Conservation (phyloP, 2,888 invertebrate genomes). For the Pecten maximus region DNA sequence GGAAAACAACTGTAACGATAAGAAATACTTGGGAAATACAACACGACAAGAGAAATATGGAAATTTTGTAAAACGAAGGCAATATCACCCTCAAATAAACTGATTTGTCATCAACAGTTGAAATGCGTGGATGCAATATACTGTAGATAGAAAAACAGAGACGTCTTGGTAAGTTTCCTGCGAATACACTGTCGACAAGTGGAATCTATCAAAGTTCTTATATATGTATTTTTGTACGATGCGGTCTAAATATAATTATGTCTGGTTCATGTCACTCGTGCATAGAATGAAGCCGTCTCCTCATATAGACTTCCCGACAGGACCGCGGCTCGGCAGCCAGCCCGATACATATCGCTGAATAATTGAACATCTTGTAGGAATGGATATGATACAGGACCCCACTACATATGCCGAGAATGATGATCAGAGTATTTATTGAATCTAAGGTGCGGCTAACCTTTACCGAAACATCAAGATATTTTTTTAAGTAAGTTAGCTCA, state of each 20-base stretch:
- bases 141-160: not conserved
- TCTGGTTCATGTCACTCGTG: conserved; percentile 29
- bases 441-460: conserved; percentile 29
- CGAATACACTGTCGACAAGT: not conserved
- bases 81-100: not conserved
- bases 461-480: not conserved
- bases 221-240: not conserved
- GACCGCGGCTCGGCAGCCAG: conserved; percentile 14
- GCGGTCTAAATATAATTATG: not conserved
- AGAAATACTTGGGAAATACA: too few relatives aligned
- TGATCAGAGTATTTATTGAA: not conserved
- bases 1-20: too few relatives aligned
- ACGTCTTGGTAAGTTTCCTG: not conserved
- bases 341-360: conserved; percentile 33
- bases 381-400: not conserved
- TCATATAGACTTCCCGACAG: not conserved
- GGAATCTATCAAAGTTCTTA: not conserved
- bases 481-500: not conserved
- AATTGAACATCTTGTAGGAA: conserved; percentile 20
- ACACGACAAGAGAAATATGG: too few relatives aligned
- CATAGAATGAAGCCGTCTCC: not conserved
- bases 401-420: not conserved
- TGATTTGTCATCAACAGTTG: not conserved
- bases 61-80: too few relatives aligned
- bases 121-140: not conserved